Evolutionary conservation across 2,113 vertebrate genomes (phyloP).

Genomic region (Proteles cristata): DNA sequence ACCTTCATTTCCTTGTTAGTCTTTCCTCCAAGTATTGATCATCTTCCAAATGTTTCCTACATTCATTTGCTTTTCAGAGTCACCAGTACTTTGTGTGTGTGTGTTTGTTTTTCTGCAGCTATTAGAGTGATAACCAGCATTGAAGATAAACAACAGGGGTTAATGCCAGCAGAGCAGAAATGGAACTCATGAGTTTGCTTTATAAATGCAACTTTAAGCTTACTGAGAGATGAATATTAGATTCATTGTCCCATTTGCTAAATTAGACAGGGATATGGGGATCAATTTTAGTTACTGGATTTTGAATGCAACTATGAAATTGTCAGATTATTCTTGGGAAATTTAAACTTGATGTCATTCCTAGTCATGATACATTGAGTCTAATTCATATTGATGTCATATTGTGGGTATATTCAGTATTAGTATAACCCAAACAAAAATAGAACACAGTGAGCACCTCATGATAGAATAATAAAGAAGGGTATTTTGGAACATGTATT

Average conservation of each 20-base stretch:
- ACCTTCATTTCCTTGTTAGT: background rate
- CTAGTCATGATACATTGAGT: background rate
- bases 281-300: background rate
- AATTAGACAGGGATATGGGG: background rate
- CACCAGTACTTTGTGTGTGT: no score
- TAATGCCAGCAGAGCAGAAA: background rate
- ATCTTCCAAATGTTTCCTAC: background rate
- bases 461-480: background rate
- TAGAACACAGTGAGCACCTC: accelerated
- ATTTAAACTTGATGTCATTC: background rate
- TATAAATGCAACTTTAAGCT: background rate
- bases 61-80: background rate
- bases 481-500: background rate
- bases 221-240: background rate
- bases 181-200: background rate
- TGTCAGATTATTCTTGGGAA: background rate
- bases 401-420: background rate
- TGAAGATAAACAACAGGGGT: background rate
- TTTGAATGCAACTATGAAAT: background rate
- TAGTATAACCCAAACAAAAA: background rate
- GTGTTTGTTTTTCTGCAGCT: background rate
- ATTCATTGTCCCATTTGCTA: background rate
- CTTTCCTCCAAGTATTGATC: no score
- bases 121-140: background rate
- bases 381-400: background rate